Evolutionary conservation across 2,888 invertebrate species (phyloP), one percentile per base, ranked within the genome.

Genomic region (Sthenelais limicola): DNA sequence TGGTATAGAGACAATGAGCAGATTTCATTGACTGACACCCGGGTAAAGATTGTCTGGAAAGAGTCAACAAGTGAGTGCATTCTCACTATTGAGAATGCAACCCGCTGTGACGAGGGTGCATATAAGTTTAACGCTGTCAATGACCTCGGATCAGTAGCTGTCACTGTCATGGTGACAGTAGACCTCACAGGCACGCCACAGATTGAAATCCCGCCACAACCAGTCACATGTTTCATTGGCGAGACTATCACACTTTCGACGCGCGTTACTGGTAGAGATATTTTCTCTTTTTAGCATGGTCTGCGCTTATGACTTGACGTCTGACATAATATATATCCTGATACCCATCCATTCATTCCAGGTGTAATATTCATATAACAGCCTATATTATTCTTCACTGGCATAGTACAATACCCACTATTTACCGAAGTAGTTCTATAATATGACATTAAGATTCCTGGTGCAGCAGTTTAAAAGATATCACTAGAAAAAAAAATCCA

Each of bases 1-100:
- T 88, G 87, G 88, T 75, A 76, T 51, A 81, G 81, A 48, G 80
- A 84, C 72, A 82, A 83, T n/a, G 76, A 78, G 4, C 62, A 15
- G 24, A 5, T 62, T 9, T 7, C 4, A 9, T 21, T 62, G 24
- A 24, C 62, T 3, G 62, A 62, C 62, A 12, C 43, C 43, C 35
- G 43, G 24, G 38, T 62, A 26, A 62, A n/a, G 26, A 62, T 62
- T 35, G 26, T 26, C 5, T 62, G 62, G 62, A 21, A n/a, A 9
- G 62, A 62, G 35, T 24, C 35, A 43, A 62, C 35, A 4, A 35
- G 38, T 38, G 62, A 62, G 15, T 38, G 62, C 18, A 18, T 38
- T 15, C 62, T 62, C 24, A 62, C 62, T 18, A 62, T 62, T 24
- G 38, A 62, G 24, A 26, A 21, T 24, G 38, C 62, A 24, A 35